Evolutionary conservation across 2,113 vertebrate species (phyloP), one percentile per base, ranked within the genome.

Genomic region (Corynorhinus townsendii): DNA sequence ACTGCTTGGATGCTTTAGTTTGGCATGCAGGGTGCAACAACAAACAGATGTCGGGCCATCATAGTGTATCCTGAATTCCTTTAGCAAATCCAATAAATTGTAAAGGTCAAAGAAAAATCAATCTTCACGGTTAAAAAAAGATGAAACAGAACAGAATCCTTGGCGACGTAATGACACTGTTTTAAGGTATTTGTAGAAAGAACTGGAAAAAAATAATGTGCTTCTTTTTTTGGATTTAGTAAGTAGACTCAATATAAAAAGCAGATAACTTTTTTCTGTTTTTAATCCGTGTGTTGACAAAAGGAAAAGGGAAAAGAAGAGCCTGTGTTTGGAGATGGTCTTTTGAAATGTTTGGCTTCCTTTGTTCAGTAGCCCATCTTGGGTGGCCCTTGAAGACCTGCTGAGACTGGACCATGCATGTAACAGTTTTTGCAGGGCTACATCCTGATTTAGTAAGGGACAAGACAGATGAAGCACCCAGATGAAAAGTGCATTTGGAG

Each of bases 281-380:
- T 97, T 81, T 72, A 76, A 54, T 91, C 77, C 86, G 47, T 71
- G 4, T 77, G 80, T 69, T 96, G 83, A 94, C 47, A 35, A 73
- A 95, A 89, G 54, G 86, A n/a, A 82, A 33, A 38, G 7, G 54
- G 66, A 40, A 93, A 73, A 28, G 24, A 62, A 62, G 49, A 64
- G 43, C 19, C 52, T 84, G 40, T 40, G 8, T 75, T 49, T 86
- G 83, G 80, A 77, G 52, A 68, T 75, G 73, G 33, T 38, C 11
- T 38, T 89, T 86, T 43, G 38, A 86, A 88, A 68, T 69, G 20
- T 71, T 77, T 89, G 49, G 20, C 76, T 91, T 83, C 47, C 62
- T 76, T 71, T 49, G 16, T 68, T 88, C 3, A 1, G 38, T 75
- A 68, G 45, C n/a, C 64, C 62, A 35, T 82, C 71, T 69, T 68